These are phyloP conservation scores for Neosilurus mollespiculum DNA, from an alignment of 2,797 vertebrate species.

Conservation along the genomic window DNA sequence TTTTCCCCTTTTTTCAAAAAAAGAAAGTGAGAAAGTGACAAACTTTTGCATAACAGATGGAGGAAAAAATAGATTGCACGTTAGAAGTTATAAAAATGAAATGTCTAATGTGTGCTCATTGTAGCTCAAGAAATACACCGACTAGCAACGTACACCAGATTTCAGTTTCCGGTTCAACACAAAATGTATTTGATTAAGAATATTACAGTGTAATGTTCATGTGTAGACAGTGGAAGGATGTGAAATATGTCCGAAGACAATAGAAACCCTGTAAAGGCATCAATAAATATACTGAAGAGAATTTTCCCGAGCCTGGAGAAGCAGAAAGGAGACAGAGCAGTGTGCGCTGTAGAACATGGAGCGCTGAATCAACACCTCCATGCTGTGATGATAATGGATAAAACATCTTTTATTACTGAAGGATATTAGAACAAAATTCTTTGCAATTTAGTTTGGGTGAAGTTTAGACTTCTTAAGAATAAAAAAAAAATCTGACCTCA, in stretches of 20 bases:
- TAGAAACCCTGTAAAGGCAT: slow-evolving; percentile 44
- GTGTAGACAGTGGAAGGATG: slow-evolving; percentile 34
- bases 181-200: slow-evolving; percentile 30
- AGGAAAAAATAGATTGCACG: not conserved
- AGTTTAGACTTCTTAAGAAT: not conserved
- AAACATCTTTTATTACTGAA: not conserved
- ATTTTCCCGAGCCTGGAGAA: slow-evolving; percentile 11
- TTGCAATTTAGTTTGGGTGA: not conserved
- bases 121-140: not conserved
- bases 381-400: not conserved
- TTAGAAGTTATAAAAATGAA: slow-evolving; percentile 17
- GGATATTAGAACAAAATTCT: not conserved
- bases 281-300: slow-evolving; percentile 57
- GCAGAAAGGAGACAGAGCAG: not conserved
- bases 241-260: slow-evolving; percentile 51
- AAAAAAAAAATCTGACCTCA: not conserved
- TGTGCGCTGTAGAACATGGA: not conserved
- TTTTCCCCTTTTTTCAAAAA: slow-evolving; percentile 32
- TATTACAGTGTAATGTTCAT: slow-evolving; percentile 13
- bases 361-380: not conserved
- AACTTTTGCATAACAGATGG: slow-evolving; percentile 35
- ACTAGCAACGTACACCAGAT: not conserved
- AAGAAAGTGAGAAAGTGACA: slow-evolving; percentile 39
- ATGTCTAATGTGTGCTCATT: not conserved
- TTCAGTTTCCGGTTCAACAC: not conserved